phyloP scores from a whole-genome alignment of 2,797 vertebrate genomes.

The Neomorphus geoffroyi region DNA sequence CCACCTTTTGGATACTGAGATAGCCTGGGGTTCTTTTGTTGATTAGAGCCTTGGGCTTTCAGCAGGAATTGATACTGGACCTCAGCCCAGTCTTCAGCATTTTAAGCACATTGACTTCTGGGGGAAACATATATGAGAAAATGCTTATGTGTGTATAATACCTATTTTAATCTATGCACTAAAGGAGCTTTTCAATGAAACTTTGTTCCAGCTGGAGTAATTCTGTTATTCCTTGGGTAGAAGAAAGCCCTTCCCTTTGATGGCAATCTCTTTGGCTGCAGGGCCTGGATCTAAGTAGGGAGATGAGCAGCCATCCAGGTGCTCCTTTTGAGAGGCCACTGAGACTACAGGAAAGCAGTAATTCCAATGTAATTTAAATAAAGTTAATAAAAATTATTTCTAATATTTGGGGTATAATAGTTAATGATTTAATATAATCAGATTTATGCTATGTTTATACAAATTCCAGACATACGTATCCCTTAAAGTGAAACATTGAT shows the following conservation, averaged over 20 bases:
- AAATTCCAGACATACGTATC: neutral
- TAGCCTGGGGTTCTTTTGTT: neutral
- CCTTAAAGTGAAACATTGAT: neutral
- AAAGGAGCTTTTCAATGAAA: neutral
- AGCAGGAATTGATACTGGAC: neutral
- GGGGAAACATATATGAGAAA: neutral
- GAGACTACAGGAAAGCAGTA: neutral
- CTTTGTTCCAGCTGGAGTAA: neutral
- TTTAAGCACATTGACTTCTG: neutral
- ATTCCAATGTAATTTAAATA: neutral
- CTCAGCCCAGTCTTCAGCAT: neutral
- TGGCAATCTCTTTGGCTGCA: neutral
- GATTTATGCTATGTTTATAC: neutral
- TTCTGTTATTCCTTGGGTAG: neutral
- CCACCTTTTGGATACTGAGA: neutral
- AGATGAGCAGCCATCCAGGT: neutral
- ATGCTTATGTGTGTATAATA: neutral
- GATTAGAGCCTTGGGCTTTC: neutral
- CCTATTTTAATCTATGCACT: neutral
- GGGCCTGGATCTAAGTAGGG: neutral
- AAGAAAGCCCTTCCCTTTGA: neutral
- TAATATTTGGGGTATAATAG: neutral
- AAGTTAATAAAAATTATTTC: neutral
- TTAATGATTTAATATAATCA: constrained; percentile 8
- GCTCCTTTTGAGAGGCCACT: neutral